These are phyloP conservation scores for Macroglossus sobrinus DNA, from an alignment of 2,113 vertebrate genomes.

Conservation along the genomic window DNA sequence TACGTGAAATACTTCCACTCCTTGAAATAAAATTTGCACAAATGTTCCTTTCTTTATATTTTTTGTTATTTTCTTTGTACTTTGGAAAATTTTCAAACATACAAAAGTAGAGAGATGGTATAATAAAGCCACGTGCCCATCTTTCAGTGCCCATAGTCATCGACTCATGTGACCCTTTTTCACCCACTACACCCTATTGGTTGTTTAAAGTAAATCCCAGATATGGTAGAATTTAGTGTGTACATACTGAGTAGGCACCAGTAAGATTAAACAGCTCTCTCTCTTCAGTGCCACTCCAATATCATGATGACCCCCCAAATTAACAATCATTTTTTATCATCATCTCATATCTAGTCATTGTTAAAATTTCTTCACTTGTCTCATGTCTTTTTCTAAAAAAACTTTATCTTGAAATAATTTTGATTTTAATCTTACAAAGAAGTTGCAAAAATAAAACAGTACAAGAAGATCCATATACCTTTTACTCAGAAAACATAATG, in stretches of 20 bases:
- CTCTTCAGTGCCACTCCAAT: background rate
- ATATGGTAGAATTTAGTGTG: accelerated
- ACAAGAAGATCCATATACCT: background rate
- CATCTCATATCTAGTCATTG: background rate
- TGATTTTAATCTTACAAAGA: background rate
- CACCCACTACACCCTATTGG: no score
- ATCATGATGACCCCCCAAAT: background rate
- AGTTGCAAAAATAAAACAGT: background rate
- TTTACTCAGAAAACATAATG: background rate
- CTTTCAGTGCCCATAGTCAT: background rate
- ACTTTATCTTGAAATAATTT: background rate
- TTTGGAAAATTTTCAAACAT: background rate
- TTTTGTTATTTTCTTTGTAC: background rate
- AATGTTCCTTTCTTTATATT: background rate
- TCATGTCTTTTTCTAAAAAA: background rate
- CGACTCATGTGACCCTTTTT: background rate
- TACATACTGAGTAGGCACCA: background rate
- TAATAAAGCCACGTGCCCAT: background rate
- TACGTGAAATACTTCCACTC: background rate
- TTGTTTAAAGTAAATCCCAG: background rate
- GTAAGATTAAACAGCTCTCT: background rate
- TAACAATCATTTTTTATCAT: background rate
- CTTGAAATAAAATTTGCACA: background rate
- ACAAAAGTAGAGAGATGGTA: background rate
- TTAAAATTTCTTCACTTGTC: background rate